These are phyloP conservation scores for Aplochiton taeniatus DNA, from an alignment of 2,797 vertebrate genomes.

Conservation along the genomic window DNA sequence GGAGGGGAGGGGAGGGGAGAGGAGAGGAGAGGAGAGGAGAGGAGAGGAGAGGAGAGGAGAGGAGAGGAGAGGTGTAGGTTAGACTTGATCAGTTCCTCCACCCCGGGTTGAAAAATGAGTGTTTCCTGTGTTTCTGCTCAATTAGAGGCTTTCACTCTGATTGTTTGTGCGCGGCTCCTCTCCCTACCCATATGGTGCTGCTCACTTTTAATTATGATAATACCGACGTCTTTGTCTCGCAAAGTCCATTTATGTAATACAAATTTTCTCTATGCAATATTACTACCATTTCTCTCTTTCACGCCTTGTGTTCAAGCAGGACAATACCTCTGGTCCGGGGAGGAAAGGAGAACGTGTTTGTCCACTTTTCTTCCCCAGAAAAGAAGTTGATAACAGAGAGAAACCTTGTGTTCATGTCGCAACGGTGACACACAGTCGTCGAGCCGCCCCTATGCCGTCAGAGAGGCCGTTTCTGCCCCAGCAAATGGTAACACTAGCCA, in stretches of 20 bases:
- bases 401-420: too few relatives aligned
- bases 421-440: too few relatives aligned
- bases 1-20: background rate
- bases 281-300: constrained; percentile 15
- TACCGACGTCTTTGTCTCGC: constrained; percentile 79
- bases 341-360: too few relatives aligned
- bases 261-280: constrained; percentile 68
- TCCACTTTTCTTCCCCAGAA: too few relatives aligned
- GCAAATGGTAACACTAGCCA: too few relatives aligned
- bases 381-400: too few relatives aligned
- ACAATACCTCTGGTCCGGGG: constrained; percentile 3
- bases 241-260: constrained; percentile 82
- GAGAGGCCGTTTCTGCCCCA: too few relatives aligned
- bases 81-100: constrained; percentile 53
- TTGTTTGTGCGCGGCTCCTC: constrained; percentile 75
- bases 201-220: constrained; percentile 83
- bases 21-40: background rate
- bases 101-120: constrained; percentile 64
- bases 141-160: constrained; percentile 77
- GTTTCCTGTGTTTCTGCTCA: constrained; percentile 65
- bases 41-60: background rate
- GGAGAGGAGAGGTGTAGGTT: constrained; percentile 28
- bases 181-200: constrained; percentile 76
- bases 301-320: constrained; percentile 36
- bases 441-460: too few relatives aligned